Evolutionary conservation across 2,888 invertebrate species (phyloP).

Genomic region (Seladonia tumulorum): DNA sequence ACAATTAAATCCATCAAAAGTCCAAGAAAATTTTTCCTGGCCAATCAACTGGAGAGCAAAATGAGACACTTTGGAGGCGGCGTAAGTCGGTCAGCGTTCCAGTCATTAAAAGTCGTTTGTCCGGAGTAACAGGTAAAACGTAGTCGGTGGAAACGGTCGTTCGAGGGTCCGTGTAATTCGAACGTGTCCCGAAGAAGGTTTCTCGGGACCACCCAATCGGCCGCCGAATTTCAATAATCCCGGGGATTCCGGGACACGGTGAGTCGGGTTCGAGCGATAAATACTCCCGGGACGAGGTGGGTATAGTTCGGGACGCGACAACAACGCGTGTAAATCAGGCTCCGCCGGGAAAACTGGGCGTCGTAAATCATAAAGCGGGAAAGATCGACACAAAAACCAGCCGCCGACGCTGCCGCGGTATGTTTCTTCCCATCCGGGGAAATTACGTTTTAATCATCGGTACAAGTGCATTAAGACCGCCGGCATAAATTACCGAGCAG

Average conservation of each 20-base stretch:
- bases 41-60: not conserved
- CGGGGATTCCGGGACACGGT: not conserved
- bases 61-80: not conserved
- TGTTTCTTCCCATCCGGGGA: slow-evolving; percentile 64
- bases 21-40: not conserved
- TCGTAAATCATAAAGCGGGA: slow-evolving; percentile 50
- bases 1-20: not conserved
- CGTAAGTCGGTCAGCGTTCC: not conserved
- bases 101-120: not conserved
- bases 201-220: slow-evolving; percentile 4
- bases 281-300: not conserved
- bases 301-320: not conserved
- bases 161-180: not conserved
- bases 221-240: slow-evolving; percentile 13
- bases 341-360: slow-evolving; percentile 19
- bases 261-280: not conserved
- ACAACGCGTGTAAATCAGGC: slow-evolving; percentile 38
- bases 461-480: slow-evolving; percentile 60
- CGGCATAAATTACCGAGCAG: slow-evolving; percentile 60
- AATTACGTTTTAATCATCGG: slow-evolving; percentile 69
- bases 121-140: not conserved
- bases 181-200: not conserved
- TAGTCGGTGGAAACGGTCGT: not conserved
- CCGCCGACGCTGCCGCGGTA: not conserved
- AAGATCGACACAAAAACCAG: slow-evolving; percentile 39